Evolutionary conservation across 2,888 invertebrate genomes (phyloP).

Genomic region (Pantelozetes paolii): DNA sequence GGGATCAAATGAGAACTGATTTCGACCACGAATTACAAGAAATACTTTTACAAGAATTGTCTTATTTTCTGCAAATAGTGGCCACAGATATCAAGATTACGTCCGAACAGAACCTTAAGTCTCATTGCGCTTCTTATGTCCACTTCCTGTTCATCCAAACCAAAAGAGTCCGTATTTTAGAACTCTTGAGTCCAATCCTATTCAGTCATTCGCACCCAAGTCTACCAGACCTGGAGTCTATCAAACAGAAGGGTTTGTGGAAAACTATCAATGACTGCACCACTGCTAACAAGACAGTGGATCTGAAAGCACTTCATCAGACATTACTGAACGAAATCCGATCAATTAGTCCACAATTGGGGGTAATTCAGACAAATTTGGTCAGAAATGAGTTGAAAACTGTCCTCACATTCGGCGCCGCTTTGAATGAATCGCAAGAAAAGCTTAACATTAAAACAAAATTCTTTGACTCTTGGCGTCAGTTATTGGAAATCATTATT

Average conservation of each 20-base stretch:
- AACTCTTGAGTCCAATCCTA: slow-evolving; percentile 35
- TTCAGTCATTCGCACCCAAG: slow-evolving; percentile 41
- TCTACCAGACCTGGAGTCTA: slow-evolving; percentile 43
- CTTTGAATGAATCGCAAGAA: slow-evolving; percentile 41
- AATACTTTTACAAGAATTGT: slow-evolving; percentile 38
- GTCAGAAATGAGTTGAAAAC: slow-evolving; percentile 41
- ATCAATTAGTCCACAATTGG: slow-evolving; percentile 40
- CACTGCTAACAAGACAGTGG: slow-evolving; percentile 23
- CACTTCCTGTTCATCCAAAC: slow-evolving; percentile 41
- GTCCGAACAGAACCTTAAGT: slow-evolving; percentile 41
- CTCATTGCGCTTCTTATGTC: slow-evolving; percentile 40
- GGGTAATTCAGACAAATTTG: slow-evolving; percentile 41
- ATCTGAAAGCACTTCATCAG: slow-evolving; percentile 42
- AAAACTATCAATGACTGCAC: slow-evolving; percentile 41
- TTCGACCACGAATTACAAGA: neutral
- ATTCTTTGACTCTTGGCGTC: slow-evolving; percentile 44
- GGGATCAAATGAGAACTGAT: slow-evolving; percentile 15
- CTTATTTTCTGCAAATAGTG: slow-evolving; percentile 42
- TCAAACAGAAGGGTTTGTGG: slow-evolving; percentile 43
- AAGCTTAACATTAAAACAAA: slow-evolving; percentile 35
- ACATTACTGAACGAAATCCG: slow-evolving; percentile 42
- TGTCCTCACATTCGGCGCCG: slow-evolving; percentile 42
- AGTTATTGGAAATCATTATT: slow-evolving; percentile 42
- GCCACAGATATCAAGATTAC: slow-evolving; percentile 43
- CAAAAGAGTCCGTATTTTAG: slow-evolving; percentile 31